Conservation (phyloP, 1,140 invertebrate genomes). For the Hermetia illucens region DNA sequence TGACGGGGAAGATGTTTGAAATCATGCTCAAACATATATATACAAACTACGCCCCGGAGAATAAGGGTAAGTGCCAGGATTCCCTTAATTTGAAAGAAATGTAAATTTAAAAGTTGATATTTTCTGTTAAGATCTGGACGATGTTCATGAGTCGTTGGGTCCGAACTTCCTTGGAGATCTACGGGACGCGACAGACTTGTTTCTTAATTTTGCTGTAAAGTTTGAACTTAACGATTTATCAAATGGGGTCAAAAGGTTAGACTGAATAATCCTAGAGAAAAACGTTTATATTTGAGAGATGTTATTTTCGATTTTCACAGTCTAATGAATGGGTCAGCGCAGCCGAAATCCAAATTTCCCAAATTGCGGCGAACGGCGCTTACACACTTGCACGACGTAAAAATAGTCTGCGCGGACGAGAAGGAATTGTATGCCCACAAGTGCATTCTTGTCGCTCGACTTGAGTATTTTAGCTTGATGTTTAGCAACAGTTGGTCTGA, state of each 20-base stretch:
- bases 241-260: too few relatives aligned
- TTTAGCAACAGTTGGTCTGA: conserved; percentile 48
- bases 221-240: too few relatives aligned
- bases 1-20: conserved; percentile 30
- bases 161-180: conserved; percentile 11
- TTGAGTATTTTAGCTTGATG: conserved; percentile 61
- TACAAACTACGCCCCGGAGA: conserved; percentile 18
- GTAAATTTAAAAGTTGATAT: too few relatives aligned
- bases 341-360: conserved; percentile 10
- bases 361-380: conserved; percentile 19
- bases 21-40: conserved; percentile 26
- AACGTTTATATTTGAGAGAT: too few relatives aligned
- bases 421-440: conserved; percentile 46
- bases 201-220: conserved; percentile 14
- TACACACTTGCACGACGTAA: conserved; percentile 43
- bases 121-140: conserved; percentile 24
- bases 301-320: too few relatives aligned
- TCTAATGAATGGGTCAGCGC: too few relatives aligned
- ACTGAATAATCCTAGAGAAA: too few relatives aligned
- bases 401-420: conserved; percentile 36
- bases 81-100: too few relatives aligned
- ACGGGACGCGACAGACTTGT: conserved; percentile 13
- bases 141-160: conserved; percentile 19
- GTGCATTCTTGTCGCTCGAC: conserved; percentile 47
- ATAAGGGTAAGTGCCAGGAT: conserved; percentile 21